phyloP scores from a whole-genome alignment of 1,140 invertebrate genomes.

The Monochamus saltuarius region DNA sequence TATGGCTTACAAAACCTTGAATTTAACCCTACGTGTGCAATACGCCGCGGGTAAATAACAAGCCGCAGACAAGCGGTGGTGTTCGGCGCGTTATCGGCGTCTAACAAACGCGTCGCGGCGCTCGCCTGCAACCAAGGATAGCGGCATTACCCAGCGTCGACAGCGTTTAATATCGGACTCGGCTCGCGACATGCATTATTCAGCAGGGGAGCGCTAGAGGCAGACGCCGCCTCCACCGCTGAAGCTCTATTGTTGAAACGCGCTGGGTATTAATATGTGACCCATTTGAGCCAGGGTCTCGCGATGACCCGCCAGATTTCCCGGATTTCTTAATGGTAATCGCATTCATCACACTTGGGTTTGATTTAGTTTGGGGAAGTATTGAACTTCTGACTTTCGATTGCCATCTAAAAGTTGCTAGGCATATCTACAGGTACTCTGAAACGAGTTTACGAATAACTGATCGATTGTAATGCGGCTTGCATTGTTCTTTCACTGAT shows the following conservation, averaged over 20 bases:
- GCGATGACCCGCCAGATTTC: neutral
- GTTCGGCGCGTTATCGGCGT: neutral
- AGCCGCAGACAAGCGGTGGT: neutral
- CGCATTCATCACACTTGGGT: too few species aligned
- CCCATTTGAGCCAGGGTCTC: neutral
- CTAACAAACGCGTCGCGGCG: neutral
- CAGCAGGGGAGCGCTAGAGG: neutral
- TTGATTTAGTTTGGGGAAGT: too few species aligned
- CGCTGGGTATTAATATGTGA: constrained; percentile 1
- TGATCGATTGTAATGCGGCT: too few species aligned
- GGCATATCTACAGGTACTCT: too few species aligned
- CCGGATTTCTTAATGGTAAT: neutral
- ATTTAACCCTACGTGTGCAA: neutral
- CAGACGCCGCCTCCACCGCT: too few species aligned
- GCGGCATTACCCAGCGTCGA: neutral
- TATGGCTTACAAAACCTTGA: too few species aligned
- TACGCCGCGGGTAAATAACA: neutral
- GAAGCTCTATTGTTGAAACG: neutral
- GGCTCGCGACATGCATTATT: constrained; percentile 5
- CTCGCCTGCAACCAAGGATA: neutral
- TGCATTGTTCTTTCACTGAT: too few species aligned
- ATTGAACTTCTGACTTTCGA: too few species aligned
- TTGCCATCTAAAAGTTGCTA: too few species aligned
- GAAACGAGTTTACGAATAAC: too few species aligned
- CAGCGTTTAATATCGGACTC: constrained; percentile 3